Conservation (phyloP, 2,113 vertebrate species). For the Mellivora capensis region DNA sequence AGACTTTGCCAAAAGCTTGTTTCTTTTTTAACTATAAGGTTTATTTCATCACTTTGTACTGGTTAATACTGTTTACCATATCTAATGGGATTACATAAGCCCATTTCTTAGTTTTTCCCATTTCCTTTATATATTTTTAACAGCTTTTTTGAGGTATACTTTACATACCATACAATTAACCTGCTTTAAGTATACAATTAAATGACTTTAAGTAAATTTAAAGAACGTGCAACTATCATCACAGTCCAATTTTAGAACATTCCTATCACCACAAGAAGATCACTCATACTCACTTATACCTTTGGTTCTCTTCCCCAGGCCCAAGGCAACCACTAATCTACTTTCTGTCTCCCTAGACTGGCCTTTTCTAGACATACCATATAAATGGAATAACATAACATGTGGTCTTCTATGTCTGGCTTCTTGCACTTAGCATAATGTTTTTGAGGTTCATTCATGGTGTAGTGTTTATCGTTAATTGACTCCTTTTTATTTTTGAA, state of each 20-base stretch:
- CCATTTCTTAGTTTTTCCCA: neutral
- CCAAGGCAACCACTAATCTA: neutral
- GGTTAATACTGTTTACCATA: constrained; percentile 17
- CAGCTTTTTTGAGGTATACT: constrained; percentile 23
- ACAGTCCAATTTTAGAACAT: constrained; percentile 19
- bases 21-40: constrained; percentile 11
- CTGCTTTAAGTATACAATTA: constrained; percentile 2
- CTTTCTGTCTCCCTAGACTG: constrained; percentile 28
- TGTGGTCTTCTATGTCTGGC: neutral
- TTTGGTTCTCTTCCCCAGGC: neutral
- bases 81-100: constrained; percentile 37
- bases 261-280: neutral
- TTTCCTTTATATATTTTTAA: neutral
- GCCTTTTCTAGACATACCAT: neutral
- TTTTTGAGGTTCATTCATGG: constrained; percentile 13
- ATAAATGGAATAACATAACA: neutral
- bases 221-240: neutral
- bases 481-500: neutral
- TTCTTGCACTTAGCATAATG: constrained; percentile 37
- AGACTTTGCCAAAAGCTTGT: neutral
- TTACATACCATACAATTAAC: neutral
- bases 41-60: constrained; percentile 6
- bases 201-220: constrained; percentile 40
- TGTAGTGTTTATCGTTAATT: neutral
- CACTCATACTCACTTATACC: neutral